Percentiles rank a stretch among this genome's conserved stretches.
Conservation (phyloP, 2,888 invertebrate species). For the Acleris laterana region DNA sequence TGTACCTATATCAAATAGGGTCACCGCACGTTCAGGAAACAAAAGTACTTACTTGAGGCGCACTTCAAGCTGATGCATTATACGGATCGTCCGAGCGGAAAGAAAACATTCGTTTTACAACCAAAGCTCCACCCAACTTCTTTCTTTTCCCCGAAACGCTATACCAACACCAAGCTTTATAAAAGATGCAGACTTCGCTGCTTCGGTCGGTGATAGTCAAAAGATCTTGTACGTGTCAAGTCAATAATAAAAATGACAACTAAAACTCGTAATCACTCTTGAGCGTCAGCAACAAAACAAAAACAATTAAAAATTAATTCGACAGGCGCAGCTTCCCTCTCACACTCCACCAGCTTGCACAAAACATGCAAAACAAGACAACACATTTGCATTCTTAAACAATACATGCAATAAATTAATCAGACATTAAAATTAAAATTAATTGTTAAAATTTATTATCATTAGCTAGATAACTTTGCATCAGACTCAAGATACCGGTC, state of each 20-base stretch:
- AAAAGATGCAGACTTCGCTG: conserved; percentile 9
- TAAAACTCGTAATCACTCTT: conserved; percentile 24
- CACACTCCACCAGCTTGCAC: conserved; percentile 51
- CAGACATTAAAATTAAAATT: conserved; percentile 60
- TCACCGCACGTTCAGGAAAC: conserved; percentile 30
- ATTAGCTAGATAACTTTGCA: conserved; percentile 1
- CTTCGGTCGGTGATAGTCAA: conserved; percentile 8
- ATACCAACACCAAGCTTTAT: conserved; percentile 25
- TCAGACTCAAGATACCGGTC: background rate
- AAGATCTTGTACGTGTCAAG: background rate
- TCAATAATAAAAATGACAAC: conserved; percentile 17
- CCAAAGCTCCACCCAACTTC: conserved; percentile 11
- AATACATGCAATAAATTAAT: conserved; percentile 75
- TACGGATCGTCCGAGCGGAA: conserved; percentile 7
- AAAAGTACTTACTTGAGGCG: conserved; percentile 18
- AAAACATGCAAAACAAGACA: conserved; percentile 51
- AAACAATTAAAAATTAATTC: conserved; percentile 22
- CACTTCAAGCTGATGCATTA: conserved; percentile 9
- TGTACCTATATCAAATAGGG: conserved; percentile 7
- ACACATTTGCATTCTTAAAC: conserved; percentile 51
- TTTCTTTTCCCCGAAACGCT: conserved; percentile 24
- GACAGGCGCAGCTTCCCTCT: conserved; percentile 37
- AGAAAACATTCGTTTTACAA: conserved; percentile 8
- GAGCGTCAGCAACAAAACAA: conserved; percentile 26
- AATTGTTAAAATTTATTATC: conserved; percentile 36